Base-by-base conservation (phyloP, 1,140 invertebrate genomes). In the Drosophila serrata region DNA sequence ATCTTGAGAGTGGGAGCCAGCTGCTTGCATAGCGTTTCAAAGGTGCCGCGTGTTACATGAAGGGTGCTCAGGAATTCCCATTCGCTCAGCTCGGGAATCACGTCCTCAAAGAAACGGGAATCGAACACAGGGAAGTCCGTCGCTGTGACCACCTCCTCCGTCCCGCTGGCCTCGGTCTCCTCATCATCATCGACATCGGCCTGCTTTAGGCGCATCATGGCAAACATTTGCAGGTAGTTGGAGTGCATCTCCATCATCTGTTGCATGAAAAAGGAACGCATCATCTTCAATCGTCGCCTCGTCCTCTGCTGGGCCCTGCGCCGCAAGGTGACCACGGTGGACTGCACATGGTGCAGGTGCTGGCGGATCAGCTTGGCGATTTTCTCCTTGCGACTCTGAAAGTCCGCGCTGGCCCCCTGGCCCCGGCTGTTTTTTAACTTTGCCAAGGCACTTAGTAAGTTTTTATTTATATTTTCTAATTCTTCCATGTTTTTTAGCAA, bases 211-310 rank as follows among this genome's bases (percentile, higher is more conserved):
- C 86, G 61, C 24, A 91, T 22, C 53, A 65, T 74, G 19, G 80
- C 56, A 60, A 79, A 81, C 67, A 79, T 78, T 40, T 91, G 51
- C 33, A 87, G 4, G 51, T 92, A 91, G 31, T 59, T 77, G 2
- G 68, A 70, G 9, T 91, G 81, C 59, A 91, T 56, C 13, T 91
- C 55, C 11, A 90, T 63, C 73, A 91, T 70, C 43, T 91, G 82
- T 7, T 84, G 75, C 67, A 91, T 70, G 19, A 81, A 91, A 17
- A 86, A 75, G 6, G 68, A 53, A 0, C 85, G 90, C 46, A 91
- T 17, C 15, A 73, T 64, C 39, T 56, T 67, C 1, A 81, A 33
- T 0, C 80, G 63, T 4, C 73, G 43, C 24, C 73, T 69, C 9
- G 61, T 35, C 2, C 77, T 60, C 17, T 91, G 85, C 24, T 84